phyloP scores from a whole-genome alignment of 2,888 invertebrate species.

The Lasioglossum malachurum region DNA sequence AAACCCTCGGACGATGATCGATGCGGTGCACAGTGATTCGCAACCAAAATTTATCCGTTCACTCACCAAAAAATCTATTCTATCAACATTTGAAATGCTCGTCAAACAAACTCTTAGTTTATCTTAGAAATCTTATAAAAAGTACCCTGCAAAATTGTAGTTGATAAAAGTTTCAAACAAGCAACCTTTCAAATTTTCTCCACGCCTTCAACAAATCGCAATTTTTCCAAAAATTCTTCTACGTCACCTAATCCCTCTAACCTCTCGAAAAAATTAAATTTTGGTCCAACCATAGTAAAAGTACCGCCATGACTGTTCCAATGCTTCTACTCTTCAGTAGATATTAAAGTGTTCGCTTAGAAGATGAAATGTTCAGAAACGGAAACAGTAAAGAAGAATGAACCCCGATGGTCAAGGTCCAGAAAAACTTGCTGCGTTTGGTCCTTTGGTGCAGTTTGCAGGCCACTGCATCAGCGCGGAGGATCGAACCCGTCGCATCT shows the following conservation, averaged over 20 bases:
- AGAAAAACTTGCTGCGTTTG: background rate
- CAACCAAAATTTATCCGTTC: background rate
- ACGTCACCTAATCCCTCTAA: too few species aligned
- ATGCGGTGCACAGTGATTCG: constrained; percentile 10
- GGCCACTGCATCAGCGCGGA: background rate
- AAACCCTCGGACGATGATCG: constrained; percentile 26
- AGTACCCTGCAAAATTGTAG: too few species aligned
- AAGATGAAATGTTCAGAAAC: background rate
- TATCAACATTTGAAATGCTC: background rate
- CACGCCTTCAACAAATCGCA: too few species aligned
- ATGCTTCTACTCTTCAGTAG: too few species aligned
- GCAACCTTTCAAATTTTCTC: too few species aligned
- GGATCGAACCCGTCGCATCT: background rate
- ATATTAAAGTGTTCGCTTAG: background rate
- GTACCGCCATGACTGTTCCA: too few species aligned
- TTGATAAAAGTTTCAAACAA: too few species aligned
- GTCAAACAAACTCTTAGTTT: too few species aligned
- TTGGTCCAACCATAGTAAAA: too few species aligned
- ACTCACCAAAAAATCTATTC: background rate
- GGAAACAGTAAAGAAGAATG: background rate
- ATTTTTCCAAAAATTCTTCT: too few species aligned
- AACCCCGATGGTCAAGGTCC: background rate
- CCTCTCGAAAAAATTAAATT: too few species aligned
- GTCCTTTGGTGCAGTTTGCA: background rate
- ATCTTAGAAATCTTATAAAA: too few species aligned